phyloP scores from a whole-genome alignment of 2,888 invertebrate genomes.

The Drosophila anomalata region DNA sequence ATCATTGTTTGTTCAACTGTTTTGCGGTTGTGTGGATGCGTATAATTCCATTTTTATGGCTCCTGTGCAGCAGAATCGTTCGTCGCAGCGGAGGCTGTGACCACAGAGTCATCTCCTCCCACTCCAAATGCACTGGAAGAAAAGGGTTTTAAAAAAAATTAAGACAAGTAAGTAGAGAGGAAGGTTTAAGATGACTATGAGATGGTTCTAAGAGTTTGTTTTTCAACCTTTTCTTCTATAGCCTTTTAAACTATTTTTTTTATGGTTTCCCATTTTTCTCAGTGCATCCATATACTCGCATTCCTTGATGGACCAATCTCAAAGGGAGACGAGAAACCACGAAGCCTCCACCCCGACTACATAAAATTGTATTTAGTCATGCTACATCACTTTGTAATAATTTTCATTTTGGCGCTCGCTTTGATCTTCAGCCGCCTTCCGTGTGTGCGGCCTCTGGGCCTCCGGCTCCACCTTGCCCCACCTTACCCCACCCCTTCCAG shows the following conservation, averaged over 20 bases:
- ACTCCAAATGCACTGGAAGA: slow-evolving; percentile 4
- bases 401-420: slow-evolving; percentile 81
- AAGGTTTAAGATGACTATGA: not conserved
- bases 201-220: too few species aligned
- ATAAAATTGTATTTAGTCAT: slow-evolving; percentile 84
- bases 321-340: slow-evolving; percentile 36
- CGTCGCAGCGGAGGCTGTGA: slow-evolving; percentile 26
- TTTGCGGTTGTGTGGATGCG: slow-evolving; percentile 74
- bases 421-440: slow-evolving; percentile 78
- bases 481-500: not conserved
- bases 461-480: slow-evolving; percentile 5
- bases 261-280: not conserved
- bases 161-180: not conserved
- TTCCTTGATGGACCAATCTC: slow-evolving; percentile 47
- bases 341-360: slow-evolving; percentile 55
- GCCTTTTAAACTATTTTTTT: not conserved
- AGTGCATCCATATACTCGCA: slow-evolving; percentile 14
- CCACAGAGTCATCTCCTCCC: slow-evolving; percentile 46
- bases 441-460: slow-evolving; percentile 57
- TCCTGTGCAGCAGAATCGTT: slow-evolving; percentile 63
- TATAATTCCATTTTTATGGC: slow-evolving; percentile 79
- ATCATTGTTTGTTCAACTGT: slow-evolving; percentile 59
- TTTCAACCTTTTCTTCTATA: too few species aligned
- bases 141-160: not conserved
- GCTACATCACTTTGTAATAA: slow-evolving; percentile 84